Base-by-base conservation (phyloP, 2,888 invertebrate genomes). In the Embidobia sp. region DNA sequence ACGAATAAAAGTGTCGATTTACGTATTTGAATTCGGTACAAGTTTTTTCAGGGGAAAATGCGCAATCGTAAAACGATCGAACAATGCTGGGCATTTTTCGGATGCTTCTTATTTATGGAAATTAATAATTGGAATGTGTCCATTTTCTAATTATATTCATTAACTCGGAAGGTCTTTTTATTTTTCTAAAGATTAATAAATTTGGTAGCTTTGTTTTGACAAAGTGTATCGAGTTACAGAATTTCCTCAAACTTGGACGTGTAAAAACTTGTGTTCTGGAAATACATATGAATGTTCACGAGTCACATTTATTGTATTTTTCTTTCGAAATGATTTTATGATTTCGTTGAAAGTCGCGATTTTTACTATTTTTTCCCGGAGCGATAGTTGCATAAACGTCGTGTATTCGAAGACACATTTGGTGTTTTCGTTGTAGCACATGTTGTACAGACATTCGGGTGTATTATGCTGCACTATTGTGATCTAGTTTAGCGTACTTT, bases 381-480 rank as follows among this genome's bases (percentile, higher is more conserved):
- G 13, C n/a, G 46, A 59, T 26, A 59, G 59, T 59, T 59, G 35
- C 35, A 13, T 16, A 59, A 46, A 15, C 35, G 44, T 46, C 22
- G 22, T 46, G 10, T 31, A 42, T 44, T 31, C n/a, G 22, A 3
- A 10, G 10, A 26, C 35, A 22, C 55, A 42, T 46, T 59, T 59
- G 46, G 46, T 29, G 27, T 7, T 16, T 15, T 10, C 35, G 31
- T 40, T 13, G 13, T 33, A 26, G 31, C 51, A 66, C 33, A n/a
- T 64, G 64, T 42, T 44, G 15, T 26, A 16, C 64, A 64, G 22
- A 15, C 51, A 51, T 51, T 42, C 22, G 1, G 3, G 1, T 8
- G 15, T 26, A 42, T 42, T 46, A 16, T 59, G 11, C 13, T 33
- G 22, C 5, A n/a, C 22, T 8, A 59, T 46, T 59, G 33, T 51